Percentiles rank a stretch among this genome's conserved stretches.
These are phyloP conservation scores for Falco rusticolus DNA, from an alignment of 2,797 vertebrate genomes.

Conservation along the genomic window DNA sequence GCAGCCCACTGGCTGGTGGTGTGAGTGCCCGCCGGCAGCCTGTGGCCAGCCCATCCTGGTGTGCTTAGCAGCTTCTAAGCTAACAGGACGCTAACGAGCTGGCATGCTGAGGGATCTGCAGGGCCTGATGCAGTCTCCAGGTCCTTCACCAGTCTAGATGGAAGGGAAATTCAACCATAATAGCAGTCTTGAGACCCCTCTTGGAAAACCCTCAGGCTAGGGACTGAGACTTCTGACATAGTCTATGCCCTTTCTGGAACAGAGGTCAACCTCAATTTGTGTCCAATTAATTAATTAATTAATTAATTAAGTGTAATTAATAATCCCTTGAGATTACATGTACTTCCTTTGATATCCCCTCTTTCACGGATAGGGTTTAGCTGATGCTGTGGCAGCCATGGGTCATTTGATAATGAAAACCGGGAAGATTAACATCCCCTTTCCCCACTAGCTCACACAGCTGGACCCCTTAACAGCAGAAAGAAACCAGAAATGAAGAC, in stretches of 20 bases:
- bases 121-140: background rate
- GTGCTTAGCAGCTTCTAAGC: background rate
- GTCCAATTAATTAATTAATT: too few species aligned
- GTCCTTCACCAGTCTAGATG: background rate
- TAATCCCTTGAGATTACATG: background rate
- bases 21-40: background rate
- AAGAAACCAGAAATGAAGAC: background rate
- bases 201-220: background rate
- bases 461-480: background rate
- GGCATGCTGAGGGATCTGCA: background rate
- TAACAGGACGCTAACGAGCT: rapidly evolving
- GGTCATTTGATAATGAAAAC: background rate
- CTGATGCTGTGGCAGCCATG: background rate
- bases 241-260: background rate
- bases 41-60: rapidly evolving
- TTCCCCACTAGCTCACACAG: background rate
- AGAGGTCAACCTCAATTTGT: background rate
- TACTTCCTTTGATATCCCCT: background rate
- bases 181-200: background rate
- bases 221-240: background rate
- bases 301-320: background rate
- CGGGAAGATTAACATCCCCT: background rate
- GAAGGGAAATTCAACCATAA: background rate
- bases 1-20: background rate
- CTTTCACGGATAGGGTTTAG: background rate